phyloP scores from a whole-genome alignment of 2,113 vertebrate genomes.

The Pheucticus melanocephalus region DNA sequence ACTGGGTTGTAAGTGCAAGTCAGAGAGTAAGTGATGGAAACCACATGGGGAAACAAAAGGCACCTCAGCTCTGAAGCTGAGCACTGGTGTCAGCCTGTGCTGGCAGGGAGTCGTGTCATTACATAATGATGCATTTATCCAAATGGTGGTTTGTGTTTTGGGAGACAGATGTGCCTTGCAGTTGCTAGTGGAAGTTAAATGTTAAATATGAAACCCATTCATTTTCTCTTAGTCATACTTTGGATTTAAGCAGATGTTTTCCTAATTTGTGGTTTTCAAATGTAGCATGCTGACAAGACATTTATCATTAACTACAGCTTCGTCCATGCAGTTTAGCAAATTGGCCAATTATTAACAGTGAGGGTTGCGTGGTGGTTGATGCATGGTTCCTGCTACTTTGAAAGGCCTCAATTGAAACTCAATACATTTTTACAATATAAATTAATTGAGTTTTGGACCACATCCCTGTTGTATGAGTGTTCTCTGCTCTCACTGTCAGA shows the following conservation, averaged over 20 bases:
- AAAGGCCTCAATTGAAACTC: constrained; percentile 37
- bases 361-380: neutral
- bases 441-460: constrained; percentile 42
- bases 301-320: constrained; percentile 53
- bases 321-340: constrained; percentile 56
- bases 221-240: constrained; percentile 69
- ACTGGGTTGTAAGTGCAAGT: neutral
- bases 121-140: constrained; percentile 29
- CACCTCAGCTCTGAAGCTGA: neutral
- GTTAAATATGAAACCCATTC: constrained; percentile 66
- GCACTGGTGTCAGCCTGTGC: neutral
- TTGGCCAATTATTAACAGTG: constrained; percentile 59
- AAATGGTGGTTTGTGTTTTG: neutral
- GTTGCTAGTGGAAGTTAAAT: constrained; percentile 53
- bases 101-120: constrained; percentile 11
- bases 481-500: neutral
- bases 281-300: constrained; percentile 61
- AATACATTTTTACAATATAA: constrained; percentile 43
- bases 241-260: constrained; percentile 63
- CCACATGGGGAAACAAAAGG: neutral
- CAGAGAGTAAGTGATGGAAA: neutral
- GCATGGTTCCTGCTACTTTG: constrained; percentile 46
- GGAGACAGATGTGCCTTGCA: constrained; percentile 56
- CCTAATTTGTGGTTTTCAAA: constrained; percentile 59
- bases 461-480: neutral